Evolutionary conservation across 2,888 invertebrate genomes (phyloP).

Genomic region (Heliconius hortense): DNA sequence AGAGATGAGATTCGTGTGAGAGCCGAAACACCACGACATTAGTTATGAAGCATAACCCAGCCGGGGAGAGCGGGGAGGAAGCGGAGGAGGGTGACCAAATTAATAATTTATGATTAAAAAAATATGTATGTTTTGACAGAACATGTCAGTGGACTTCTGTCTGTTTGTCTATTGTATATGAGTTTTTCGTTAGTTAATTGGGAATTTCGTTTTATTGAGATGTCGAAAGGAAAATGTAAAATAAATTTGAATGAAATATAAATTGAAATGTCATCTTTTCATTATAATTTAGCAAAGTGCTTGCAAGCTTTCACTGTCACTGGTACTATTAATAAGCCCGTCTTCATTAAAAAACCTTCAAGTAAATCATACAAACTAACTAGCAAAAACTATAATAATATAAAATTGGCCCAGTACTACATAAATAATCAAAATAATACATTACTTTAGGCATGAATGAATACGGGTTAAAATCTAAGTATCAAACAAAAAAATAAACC

Average conservation of each 20-base stretch:
- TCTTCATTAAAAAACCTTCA: conserved; percentile 23
- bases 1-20: conserved; percentile 59
- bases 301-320: conserved; percentile 26
- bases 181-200: not conserved
- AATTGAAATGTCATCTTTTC: conserved; percentile 26
- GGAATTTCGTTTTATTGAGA: not conserved
- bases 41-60: conserved; percentile 73
- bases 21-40: conserved; percentile 69
- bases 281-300: conserved; percentile 21
- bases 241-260: conserved; percentile 3
- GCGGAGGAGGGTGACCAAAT: conserved; percentile 47
- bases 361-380: conserved; percentile 15
- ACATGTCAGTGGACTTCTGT: not conserved
- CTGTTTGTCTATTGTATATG: not conserved
- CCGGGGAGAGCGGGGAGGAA: conserved; percentile 59
- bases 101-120: conserved; percentile 11
- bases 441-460: conserved; percentile 23
- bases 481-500: not conserved
- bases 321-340: conserved; percentile 11
- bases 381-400: conserved; percentile 5
- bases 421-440: not conserved
- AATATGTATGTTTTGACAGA: conserved; percentile 2
- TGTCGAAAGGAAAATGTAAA: not conserved
- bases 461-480: conserved; percentile 24
- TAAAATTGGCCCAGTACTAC: not conserved